Percentiles rank a stretch among this genome's conserved stretches.
phyloP scores from a whole-genome alignment of 1,140 invertebrate species.

The Linepithema humile region DNA sequence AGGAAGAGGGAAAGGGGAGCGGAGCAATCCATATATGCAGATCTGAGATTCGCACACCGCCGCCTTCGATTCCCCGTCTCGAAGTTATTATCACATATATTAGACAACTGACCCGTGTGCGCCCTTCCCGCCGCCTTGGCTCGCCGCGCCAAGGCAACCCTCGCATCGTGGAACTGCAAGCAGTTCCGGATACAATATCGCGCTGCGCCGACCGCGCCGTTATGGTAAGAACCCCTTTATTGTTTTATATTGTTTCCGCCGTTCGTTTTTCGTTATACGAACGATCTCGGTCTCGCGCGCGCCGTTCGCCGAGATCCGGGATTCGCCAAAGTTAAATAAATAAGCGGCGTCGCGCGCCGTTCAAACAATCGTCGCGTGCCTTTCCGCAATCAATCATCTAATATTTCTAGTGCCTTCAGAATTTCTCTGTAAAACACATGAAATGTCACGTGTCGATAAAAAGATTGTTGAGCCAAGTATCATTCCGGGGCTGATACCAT shows the following conservation, averaged over 20 bases:
- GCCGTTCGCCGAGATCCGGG: not conserved
- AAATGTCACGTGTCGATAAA: constrained; percentile 8
- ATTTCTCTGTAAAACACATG: not conserved
- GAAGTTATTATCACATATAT: constrained; percentile 82
- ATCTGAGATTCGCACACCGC: constrained; percentile 75
- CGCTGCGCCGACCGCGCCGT: constrained; percentile 66
- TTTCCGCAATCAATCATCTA: not conserved
- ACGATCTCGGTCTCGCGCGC: no score
- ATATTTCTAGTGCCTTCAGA: not conserved
- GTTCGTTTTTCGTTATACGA: constrained; percentile 61
- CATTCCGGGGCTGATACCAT: constrained; percentile 23
- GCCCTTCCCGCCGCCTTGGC: constrained; percentile 28
- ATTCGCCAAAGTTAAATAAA: constrained; percentile 19
- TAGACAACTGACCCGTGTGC: constrained; percentile 76
- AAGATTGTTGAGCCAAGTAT: not conserved
- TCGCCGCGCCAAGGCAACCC: constrained; percentile 25
- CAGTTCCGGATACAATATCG: constrained; percentile 75
- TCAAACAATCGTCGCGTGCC: not conserved
- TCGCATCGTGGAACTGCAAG: constrained; percentile 26
- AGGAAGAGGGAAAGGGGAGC: not conserved
- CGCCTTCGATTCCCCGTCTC: constrained; percentile 72
- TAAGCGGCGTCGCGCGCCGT: not conserved
- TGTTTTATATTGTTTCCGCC: constrained; percentile 81
- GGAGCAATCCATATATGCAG: constrained; percentile 78
- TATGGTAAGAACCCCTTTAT: constrained; percentile 79